These are phyloP conservation scores for Oegoconia quadripuncta DNA, from an alignment of 2,888 invertebrate species.

Conservation along the genomic window DNA sequence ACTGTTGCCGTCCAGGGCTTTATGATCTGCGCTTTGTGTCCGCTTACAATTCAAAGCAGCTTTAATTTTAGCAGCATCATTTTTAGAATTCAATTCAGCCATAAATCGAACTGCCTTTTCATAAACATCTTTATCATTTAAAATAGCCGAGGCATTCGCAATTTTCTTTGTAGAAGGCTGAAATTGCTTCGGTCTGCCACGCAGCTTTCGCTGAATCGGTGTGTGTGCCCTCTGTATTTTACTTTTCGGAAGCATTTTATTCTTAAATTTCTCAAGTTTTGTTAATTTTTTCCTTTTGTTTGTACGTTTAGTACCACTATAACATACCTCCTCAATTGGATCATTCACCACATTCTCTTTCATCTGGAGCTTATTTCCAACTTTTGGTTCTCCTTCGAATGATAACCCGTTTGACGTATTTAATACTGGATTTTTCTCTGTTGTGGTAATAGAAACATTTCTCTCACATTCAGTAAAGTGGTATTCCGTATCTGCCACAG, in stretches of 20 bases:
- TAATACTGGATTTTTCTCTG: neutral
- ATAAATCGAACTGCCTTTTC: slow-evolving; percentile 56
- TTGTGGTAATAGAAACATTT: neutral
- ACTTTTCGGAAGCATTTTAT: slow-evolving; percentile 43
- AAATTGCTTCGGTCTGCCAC: slow-evolving; percentile 25
- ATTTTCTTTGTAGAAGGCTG: slow-evolving; percentile 16
- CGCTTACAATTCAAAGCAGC: neutral
- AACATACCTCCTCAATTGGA: slow-evolving; percentile 1
- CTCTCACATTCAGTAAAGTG: neutral
- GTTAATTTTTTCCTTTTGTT: slow-evolving; percentile 35
- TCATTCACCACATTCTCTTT: neutral
- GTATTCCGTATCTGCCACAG: too few species aligned
- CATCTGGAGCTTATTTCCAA: neutral
- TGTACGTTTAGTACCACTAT: neutral
- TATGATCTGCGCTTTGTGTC: neutral
- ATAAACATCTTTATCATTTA: slow-evolving; percentile 48
- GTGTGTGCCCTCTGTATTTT: slow-evolving; percentile 41
- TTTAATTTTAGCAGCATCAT: slow-evolving; percentile 16
- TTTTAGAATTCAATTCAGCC: slow-evolving; percentile 42
- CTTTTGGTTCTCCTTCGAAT: slow-evolving; percentile 6
- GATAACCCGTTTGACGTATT: neutral
- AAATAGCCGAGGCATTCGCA: slow-evolving; percentile 24
- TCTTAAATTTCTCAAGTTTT: slow-evolving; percentile 47
- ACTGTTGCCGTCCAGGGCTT: neutral
- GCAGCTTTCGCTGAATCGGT: slow-evolving; percentile 23